Percentiles rank a stretch among this genome's conserved stretches.
Conservation (phyloP, 2,797 vertebrate genomes). For the Sciurus vulgaris region DNA sequence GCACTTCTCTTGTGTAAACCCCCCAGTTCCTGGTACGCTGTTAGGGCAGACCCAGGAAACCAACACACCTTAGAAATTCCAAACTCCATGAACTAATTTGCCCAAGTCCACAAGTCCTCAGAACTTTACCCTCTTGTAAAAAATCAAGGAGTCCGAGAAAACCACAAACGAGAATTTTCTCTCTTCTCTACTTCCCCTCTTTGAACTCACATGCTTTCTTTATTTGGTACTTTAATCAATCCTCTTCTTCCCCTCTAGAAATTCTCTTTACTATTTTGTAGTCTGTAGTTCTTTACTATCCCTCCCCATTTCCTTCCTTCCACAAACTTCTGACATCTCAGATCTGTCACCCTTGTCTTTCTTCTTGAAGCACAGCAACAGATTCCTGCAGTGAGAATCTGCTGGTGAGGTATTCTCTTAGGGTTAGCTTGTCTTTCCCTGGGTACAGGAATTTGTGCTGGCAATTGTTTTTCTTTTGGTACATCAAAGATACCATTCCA, state of each 20-base stretch:
- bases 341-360: neutral
- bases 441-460: neutral
- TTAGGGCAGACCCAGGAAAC: neutral
- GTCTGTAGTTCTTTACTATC: neutral
- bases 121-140: neutral
- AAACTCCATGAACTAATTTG: neutral
- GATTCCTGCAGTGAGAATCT: neutral
- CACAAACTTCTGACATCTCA: neutral
- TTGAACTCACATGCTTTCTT: neutral
- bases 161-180: neutral
- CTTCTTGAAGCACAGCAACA: neutral
- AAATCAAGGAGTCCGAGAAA: neutral
- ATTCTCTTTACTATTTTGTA: neutral
- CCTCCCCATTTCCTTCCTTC: neutral
- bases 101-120: neutral
- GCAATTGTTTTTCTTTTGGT: neutral
- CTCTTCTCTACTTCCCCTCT: neutral
- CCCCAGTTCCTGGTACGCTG: neutral
- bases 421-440: neutral
- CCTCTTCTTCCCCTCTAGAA: neutral
- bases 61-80: neutral
- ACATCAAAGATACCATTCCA: neutral
- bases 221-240: neutral
- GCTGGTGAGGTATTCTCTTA: neutral
- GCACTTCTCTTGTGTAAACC: neutral